Percentiles rank a stretch among this genome's conserved stretches.
phyloP scores from a whole-genome alignment of 2,888 invertebrate species.

The Cephus runcator region DNA sequence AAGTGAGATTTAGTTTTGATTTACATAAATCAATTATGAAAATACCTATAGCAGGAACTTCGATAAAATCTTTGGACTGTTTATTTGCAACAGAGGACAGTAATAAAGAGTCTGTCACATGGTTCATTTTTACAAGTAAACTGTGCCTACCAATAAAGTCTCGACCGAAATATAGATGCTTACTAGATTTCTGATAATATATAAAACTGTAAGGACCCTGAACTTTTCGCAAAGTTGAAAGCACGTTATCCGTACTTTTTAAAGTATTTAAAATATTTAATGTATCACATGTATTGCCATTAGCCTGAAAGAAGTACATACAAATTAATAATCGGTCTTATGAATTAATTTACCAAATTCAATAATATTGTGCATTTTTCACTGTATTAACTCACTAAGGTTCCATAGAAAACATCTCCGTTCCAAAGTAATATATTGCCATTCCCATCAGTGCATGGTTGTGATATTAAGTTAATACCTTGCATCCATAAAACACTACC shows the following conservation, averaged over 20 bases:
- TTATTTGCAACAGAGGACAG: slow-evolving; percentile 61
- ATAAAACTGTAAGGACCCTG: slow-evolving; percentile 89
- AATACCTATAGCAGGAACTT: slow-evolving; percentile 74
- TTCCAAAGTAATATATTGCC: slow-evolving; percentile 83
- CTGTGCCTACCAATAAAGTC: slow-evolving; percentile 90
- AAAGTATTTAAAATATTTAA: slow-evolving; percentile 36
- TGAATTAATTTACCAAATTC: background rate
- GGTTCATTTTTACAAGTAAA: slow-evolving; percentile 72
- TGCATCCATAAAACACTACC: slow-evolving; percentile 86
- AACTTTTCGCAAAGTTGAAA: slow-evolving; percentile 69
- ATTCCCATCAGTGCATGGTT: slow-evolving; percentile 74
- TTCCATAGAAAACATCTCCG: slow-evolving; percentile 84
- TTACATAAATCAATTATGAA: slow-evolving; percentile 67
- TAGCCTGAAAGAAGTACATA: slow-evolving; percentile 16
- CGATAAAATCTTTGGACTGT: slow-evolving; percentile 66
- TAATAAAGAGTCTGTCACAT: slow-evolving; percentile 40
- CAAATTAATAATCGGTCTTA: background rate
- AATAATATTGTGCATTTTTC: background rate
- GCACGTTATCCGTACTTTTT: slow-evolving; percentile 48
- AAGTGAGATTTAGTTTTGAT: slow-evolving; percentile 54
- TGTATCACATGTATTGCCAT: slow-evolving; percentile 38
- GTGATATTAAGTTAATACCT: slow-evolving; percentile 72
- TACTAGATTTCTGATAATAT: slow-evolving; percentile 73
- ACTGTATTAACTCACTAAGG: slow-evolving; percentile 53
- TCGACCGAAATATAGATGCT: slow-evolving; percentile 81